Percentiles rank a stretch among this genome's conserved stretches.
Conservation (phyloP, 2,888 invertebrate genomes). For the Pteria penguin region DNA sequence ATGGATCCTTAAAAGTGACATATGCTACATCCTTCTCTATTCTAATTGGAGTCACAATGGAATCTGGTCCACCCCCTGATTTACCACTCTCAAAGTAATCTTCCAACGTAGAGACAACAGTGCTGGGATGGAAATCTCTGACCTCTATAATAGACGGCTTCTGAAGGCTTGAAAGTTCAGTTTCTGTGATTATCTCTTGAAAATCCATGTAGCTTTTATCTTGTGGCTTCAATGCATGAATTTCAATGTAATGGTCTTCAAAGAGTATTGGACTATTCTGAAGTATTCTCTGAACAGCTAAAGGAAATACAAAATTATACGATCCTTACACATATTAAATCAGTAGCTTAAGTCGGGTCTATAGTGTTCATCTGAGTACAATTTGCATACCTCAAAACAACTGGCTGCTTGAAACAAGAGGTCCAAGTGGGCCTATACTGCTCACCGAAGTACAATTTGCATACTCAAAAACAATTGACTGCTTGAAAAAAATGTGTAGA, state of each 20-base stretch:
- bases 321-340: too few species aligned
- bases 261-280: slow-evolving; percentile 6
- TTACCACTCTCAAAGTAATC: slow-evolving; percentile 25
- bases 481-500: too few species aligned
- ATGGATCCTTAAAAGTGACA: not conserved
- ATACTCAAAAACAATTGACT: too few species aligned
- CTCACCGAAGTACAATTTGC: too few species aligned
- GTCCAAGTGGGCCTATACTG: too few species aligned
- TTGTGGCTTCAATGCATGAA: not conserved
- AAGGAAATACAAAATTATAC: not conserved
- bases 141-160: not conserved
- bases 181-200: not conserved
- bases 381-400: too few species aligned
- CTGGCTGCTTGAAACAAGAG: too few species aligned
- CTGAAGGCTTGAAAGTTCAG: not conserved
- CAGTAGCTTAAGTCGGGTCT: too few species aligned
- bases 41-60: not conserved
- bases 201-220: not conserved
- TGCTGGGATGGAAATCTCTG: not conserved
- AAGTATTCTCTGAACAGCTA: slow-evolving; percentile 2
- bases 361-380: too few species aligned
- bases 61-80: not conserved
- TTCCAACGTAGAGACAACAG: slow-evolving; percentile 6
- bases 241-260: slow-evolving; percentile 9
- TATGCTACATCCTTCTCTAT: not conserved